phyloP scores from a whole-genome alignment of 2,888 invertebrate species.

The Ichneumoninae sp. region DNA sequence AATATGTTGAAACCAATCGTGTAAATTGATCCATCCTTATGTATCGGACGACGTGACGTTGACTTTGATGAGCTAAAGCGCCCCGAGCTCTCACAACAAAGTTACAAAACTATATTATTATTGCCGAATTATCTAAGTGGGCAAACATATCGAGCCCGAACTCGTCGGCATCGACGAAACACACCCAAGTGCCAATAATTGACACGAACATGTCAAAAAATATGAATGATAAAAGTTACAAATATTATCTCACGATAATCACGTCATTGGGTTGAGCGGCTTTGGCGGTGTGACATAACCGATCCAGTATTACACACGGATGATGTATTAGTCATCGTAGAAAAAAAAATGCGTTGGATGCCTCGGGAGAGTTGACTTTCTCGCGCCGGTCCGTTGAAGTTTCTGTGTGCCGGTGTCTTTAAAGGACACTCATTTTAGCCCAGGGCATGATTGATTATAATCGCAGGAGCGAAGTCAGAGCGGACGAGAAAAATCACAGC shows the following conservation, averaged over 20 bases:
- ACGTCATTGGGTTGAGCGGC: background rate
- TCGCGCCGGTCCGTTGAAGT: constrained; percentile 44
- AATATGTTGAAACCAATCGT: background rate
- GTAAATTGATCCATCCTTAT: background rate
- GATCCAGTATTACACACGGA: constrained; percentile 44
- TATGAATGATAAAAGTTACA: constrained; percentile 19
- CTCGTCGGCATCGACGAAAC: background rate
- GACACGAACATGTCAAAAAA: constrained; percentile 11
- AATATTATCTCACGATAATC: constrained; percentile 39
- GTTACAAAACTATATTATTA: constrained; percentile 8
- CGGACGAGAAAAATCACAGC: constrained; percentile 51
- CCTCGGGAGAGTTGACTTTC: constrained; percentile 63
- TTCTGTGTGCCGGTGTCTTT: constrained; percentile 47
- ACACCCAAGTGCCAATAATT: background rate
- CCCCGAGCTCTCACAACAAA: background rate
- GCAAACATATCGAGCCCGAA: background rate
- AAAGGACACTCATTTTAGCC: constrained; percentile 63
- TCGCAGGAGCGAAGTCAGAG: constrained; percentile 24
- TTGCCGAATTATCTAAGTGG: background rate
- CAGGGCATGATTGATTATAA: constrained; percentile 61
- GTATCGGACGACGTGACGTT: too few relatives aligned
- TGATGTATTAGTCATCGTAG: constrained; percentile 51
- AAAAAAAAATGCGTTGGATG: constrained; percentile 37
- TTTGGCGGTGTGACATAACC: constrained; percentile 35
- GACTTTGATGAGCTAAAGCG: background rate